Percentiles rank a stretch among this genome's conserved stretches.
phyloP scores from a whole-genome alignment of 2,888 invertebrate species.

The Pristionchus maxplancki region DNA sequence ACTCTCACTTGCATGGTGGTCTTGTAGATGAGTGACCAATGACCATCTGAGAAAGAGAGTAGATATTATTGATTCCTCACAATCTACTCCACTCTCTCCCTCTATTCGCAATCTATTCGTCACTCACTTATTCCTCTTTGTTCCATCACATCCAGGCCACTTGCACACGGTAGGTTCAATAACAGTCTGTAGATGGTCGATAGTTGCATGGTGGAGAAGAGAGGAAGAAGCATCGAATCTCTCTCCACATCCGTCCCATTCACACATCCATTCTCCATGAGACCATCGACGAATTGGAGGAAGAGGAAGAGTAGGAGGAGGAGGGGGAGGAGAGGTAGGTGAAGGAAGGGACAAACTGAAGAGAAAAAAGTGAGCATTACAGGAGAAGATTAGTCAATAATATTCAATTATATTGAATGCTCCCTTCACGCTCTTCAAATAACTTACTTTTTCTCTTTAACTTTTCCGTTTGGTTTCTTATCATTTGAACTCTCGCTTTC shows the following conservation, averaged over 20 bases:
- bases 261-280: constrained; percentile 71
- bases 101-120: too few relatives aligned
- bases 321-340: background rate
- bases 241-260: constrained; percentile 73
- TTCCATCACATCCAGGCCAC: constrained; percentile 75
- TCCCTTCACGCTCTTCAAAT: too few relatives aligned
- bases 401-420: background rate
- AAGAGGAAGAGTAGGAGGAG: background rate
- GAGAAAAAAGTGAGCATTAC: too few relatives aligned
- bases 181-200: constrained; percentile 63
- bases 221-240: constrained; percentile 59
- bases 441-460: background rate
- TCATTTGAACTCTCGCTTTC: constrained; percentile 3
- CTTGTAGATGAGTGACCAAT: constrained; percentile 93
- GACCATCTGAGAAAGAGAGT: constrained; percentile 83
- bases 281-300: background rate
- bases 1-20: constrained; percentile 92
- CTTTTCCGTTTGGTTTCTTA: background rate
- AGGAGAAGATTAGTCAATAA: background rate
- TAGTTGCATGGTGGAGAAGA: constrained; percentile 66
- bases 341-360: too few relatives aligned
- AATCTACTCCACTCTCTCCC: background rate
- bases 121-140: constrained; percentile 61
- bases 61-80: too few relatives aligned
- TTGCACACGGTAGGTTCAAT: constrained; percentile 62